Evolutionary conservation across 2,888 invertebrate genomes (phyloP).

Genomic region (Aphodius sticticus): DNA sequence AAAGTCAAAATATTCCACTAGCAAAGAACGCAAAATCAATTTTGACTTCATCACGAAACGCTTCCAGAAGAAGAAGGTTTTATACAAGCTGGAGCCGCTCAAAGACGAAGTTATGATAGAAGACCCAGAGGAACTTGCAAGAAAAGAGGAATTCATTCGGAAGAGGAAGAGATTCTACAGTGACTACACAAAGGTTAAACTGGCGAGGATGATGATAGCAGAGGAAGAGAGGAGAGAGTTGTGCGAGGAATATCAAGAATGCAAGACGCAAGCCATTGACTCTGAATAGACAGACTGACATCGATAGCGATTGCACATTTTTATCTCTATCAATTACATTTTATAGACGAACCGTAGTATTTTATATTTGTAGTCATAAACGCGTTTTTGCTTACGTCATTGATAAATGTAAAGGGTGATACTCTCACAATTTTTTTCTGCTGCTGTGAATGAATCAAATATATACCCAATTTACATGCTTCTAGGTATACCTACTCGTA

Average conservation of each 20-base stretch:
- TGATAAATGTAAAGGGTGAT: neutral
- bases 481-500: neutral
- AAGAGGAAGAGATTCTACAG: slow-evolving; percentile 26
- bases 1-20: neutral
- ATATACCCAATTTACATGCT: neutral
- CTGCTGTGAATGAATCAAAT: neutral
- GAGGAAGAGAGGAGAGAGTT: slow-evolving; percentile 15
- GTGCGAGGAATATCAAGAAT: neutral
- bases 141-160: slow-evolving; percentile 19
- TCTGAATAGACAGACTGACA: neutral
- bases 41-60: slow-evolving; percentile 14
- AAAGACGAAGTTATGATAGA: slow-evolving; percentile 11
- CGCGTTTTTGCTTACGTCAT: neutral
- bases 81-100: slow-evolving; percentile 23
- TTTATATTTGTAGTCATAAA: neutral
- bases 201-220: slow-evolving; percentile 14
- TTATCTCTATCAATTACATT: neutral
- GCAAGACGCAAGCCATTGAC: neutral
- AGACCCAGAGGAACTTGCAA: slow-evolving; percentile 6
- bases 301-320: neutral
- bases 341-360: neutral
- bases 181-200: slow-evolving; percentile 22
- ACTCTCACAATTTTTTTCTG: too few relatives aligned
- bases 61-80: slow-evolving; percentile 15
- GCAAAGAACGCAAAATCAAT: neutral